Base-by-base conservation (phyloP, 2,797 vertebrate genomes). In the Lateolabrax maculatus region DNA sequence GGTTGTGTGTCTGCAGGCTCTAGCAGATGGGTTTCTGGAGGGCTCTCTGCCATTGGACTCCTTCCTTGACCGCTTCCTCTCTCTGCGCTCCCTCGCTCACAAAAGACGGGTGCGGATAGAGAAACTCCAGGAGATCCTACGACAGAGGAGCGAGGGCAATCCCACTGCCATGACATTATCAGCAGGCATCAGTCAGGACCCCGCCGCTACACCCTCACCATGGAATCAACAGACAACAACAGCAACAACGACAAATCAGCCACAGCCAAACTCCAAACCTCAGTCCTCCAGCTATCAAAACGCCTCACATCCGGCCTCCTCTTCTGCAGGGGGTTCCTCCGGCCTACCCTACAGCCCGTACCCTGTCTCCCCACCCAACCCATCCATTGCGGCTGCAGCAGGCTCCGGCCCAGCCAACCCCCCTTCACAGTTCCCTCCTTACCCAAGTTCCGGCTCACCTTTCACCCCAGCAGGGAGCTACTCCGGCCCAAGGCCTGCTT, bases 11-110 rank as follows among this genome's bases (percentile, higher is more conserved):
- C 13, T 71, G 0, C 88, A 99, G 98, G 91, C 92, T 77, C 91
- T 98, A 89, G 97, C 98, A 0, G 97, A 99, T 86, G 95, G 94
- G 69, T 98, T 98, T 90, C 93, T 99, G 88, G 97, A 97, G 73
- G 98, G 98, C 0, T 95, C 95, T 10, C 92, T 97, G 79, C 81
- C 94, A 0, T 68, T 99, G 93, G 98, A 99, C 67, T 94, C 92
- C 0, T 99, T 99, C 82, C 95, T 98, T 0, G 98, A 99, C 75
- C 92, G 90, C 57, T 99, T 98, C 81, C 92, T 94, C 0, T 84
- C 93, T 8, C 94, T 96, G 89, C 95, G 98, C 78, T 96, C 89
- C 9, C 85, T 99, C 12, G 96, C 97, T 52, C 97, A 98, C 85
- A 91, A 95, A 75, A 94, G 97, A 71, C 96, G 97, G 1, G 97